Percentiles rank a stretch among this genome's conserved stretches.
phyloP scores from a whole-genome alignment of 2,113 vertebrate genomes.

The Copsychus sechellarum region DNA sequence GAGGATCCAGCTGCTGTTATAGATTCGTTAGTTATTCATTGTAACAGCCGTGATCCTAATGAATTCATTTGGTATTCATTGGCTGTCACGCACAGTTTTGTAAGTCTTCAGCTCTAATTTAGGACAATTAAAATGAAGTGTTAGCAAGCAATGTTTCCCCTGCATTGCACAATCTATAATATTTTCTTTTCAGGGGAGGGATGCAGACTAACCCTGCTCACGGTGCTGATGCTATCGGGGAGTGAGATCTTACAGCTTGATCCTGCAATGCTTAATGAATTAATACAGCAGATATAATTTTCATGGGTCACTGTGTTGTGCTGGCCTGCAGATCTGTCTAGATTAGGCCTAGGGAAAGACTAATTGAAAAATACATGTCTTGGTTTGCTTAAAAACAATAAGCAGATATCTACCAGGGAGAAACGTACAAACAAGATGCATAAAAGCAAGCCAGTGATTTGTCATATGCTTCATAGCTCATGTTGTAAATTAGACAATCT shows the following conservation, averaged over 20 bases:
- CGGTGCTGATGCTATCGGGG: constrained; percentile 43
- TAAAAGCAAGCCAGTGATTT: constrained; percentile 86
- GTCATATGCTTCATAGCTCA: constrained; percentile 83
- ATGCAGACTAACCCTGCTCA: constrained; percentile 61
- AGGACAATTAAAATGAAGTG: constrained; percentile 76
- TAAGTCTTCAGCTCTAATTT: constrained; percentile 74
- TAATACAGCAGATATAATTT: constrained; percentile 77
- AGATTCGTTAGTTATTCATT: constrained; percentile 51
- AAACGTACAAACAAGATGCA: constrained; percentile 49
- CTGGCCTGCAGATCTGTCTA: constrained; percentile 72
- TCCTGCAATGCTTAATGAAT: constrained; percentile 74
- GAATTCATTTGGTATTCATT: constrained; percentile 66
- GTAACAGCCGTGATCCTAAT: constrained; percentile 59
- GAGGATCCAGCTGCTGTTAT: constrained; percentile 13
- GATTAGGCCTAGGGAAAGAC: constrained; percentile 59
- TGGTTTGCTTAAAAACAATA: constrained; percentile 68
- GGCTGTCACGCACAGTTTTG: constrained; percentile 64
- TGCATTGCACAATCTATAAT: constrained; percentile 66
- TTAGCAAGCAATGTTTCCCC: constrained; percentile 70
- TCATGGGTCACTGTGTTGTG: constrained; percentile 73
- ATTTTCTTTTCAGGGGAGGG: constrained; percentile 59
- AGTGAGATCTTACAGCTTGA: constrained; percentile 54
- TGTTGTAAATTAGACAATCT: constrained; percentile 88
- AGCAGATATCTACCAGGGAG: constrained; percentile 60
- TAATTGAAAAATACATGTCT: constrained; percentile 75